These are phyloP conservation scores for Diadegma fenestrale DNA, from an alignment of 2,888 invertebrate species.

Conservation along the genomic window DNA sequence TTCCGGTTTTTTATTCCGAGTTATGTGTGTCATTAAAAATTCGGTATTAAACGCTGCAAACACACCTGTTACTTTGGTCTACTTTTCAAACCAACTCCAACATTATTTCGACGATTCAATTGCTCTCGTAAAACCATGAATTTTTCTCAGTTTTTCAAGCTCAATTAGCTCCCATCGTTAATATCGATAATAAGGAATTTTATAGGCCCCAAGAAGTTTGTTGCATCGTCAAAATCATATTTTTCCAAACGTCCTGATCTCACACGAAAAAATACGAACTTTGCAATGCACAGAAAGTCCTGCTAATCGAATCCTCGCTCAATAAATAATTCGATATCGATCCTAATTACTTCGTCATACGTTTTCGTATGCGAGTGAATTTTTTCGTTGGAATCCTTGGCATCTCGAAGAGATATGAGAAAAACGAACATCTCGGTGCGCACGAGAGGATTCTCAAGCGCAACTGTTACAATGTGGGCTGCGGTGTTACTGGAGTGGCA, in stretches of 20 bases:
- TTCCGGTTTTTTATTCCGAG: constrained; percentile 19
- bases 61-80: constrained; percentile 4
- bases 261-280: not conserved
- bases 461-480: constrained; percentile 53
- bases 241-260: not conserved
- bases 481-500: constrained; percentile 61
- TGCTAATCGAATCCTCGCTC: not conserved
- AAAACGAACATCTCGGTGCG: not conserved
- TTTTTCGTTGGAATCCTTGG: not conserved
- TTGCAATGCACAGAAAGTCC: not conserved
- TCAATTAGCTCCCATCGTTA: not conserved
- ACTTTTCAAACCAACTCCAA: not conserved
- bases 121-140: not conserved
- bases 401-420: not conserved
- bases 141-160: not conserved
- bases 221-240: not conserved
- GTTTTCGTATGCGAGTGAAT: not conserved
- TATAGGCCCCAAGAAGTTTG: not conserved
- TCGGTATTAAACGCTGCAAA: not conserved
- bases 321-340: not conserved
- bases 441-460: constrained; percentile 2
- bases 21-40: constrained; percentile 17
- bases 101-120: constrained; percentile 1
- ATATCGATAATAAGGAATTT: not conserved
- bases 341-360: not conserved